A percentile compares a stretch with the other conserved stretches of the same genome.
These are phyloP conservation scores for Leptoteleia sp. DNA, from an alignment of 1,140 invertebrate genomes.

Conservation along the genomic window DNA sequence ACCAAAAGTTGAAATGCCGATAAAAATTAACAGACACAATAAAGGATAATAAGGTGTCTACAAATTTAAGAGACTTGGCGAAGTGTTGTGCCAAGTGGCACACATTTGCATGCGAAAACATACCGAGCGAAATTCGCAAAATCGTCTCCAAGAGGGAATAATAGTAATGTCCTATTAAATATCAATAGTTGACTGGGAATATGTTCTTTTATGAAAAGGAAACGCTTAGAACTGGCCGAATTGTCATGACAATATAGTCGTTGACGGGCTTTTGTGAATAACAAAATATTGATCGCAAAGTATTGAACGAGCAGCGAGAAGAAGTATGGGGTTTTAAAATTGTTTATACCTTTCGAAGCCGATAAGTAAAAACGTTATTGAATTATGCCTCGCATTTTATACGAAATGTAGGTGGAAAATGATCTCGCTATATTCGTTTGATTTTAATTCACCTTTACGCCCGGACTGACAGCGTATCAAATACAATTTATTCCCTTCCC, in stretches of 20 bases:
- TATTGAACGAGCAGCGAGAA: not conserved
- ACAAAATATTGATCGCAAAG: conserved; percentile 38
- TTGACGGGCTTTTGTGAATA: conserved; percentile 2
- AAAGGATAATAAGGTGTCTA: conserved; percentile 15
- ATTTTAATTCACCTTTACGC: conserved; percentile 42
- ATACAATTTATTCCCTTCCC: conserved; percentile 38
- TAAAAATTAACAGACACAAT: not conserved
- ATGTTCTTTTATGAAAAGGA: not conserved
- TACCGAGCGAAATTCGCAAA: not conserved
- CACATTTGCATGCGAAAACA: conserved; percentile 8
- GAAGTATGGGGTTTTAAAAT: conserved; percentile 12
- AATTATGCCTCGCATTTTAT: conserved; percentile 29
- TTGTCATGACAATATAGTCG: conserved; percentile 3
- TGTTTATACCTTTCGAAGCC: conserved; percentile 26
- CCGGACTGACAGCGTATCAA: conserved; percentile 37
- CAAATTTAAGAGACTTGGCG: conserved; percentile 4
- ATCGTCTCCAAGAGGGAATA: not conserved
- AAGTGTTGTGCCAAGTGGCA: conserved; percentile 5
- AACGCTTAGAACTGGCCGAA: not conserved
- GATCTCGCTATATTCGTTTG: conserved; percentile 17
- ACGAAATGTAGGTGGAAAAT: conserved; percentile 25
- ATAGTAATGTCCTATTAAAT: conserved; percentile 1
- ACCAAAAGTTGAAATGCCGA: not conserved
- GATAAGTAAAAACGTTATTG: conserved; percentile 43
- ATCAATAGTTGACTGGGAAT: conserved; percentile 1